Evolutionary conservation across 2,113 vertebrate species (phyloP), one percentile per base, ranked within the genome.

Genomic region (Nanorana parkeri): DNA sequence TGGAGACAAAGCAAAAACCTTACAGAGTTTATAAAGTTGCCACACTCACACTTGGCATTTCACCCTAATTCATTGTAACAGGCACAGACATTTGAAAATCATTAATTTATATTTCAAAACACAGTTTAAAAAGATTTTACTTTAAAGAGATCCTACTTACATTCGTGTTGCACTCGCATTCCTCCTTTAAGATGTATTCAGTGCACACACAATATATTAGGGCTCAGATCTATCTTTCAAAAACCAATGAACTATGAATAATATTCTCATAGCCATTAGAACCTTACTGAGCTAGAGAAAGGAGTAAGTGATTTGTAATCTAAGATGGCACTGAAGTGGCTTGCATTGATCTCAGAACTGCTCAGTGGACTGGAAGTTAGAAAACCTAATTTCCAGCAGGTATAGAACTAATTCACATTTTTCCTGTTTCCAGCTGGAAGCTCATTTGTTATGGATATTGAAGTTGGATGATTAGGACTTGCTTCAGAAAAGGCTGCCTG

Each of bases 361-460:
- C 28, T 74, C 72, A 60, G 28, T 74, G 72, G 60, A 26, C 29
- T n/a, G 13, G 55, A 58, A 73, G 51, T 7, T n/a, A 56, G 20
- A 60, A 74, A 32, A 74, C 28, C 28, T 60, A 13, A 60, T 74
- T 36, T 74, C 19, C 55, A 74, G n/a, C 55, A 11, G 41, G 54
- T 60, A 74, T 60, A 36, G 28, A 74, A 55, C 72, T 36, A 74
- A 60, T 74, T 56, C 55, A 36, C 72, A 41, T 41, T 74, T 41
- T 36, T 29, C 26, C 23, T 15, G 52, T 58, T 73, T 58, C 71
- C 29, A 41, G 55, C 26, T 36, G 55, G 36, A 74, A 74, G 55
- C 72, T 60, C 28, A 74, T 74, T 60, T 74, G 29, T 60, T 74
- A 60, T 28, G 36, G 54, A 74, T 36, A 60, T 60, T 23, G n/a